Evolutionary conservation across 2,797 vertebrate genomes (phyloP), one percentile per base, ranked within the genome.

Genomic region (Poeciliopsis gracilis): DNA sequence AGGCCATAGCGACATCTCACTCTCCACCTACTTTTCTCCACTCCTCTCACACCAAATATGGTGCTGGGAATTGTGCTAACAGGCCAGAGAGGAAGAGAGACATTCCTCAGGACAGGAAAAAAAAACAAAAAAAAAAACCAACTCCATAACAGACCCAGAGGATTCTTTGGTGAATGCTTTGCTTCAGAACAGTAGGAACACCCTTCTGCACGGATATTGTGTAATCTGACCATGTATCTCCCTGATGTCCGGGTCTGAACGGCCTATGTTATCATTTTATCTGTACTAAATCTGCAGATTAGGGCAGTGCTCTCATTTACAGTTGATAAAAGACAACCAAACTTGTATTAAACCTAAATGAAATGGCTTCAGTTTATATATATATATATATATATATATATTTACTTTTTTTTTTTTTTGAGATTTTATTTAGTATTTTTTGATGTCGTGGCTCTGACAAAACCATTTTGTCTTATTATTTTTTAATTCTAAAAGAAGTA

Each of bases 31-130:
- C 92, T 94, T 89, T 91, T 81, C 90, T 92, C 86, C 91, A 93
- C 93, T 94, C 92, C 91, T 93, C 92, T 86, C 92, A 90, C 94
- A 95, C 96, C 96, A 95, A 96, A 96, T 97, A 97, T 96, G 96
- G 96, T 94, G 92, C 85, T 93, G 91, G 93, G 92, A 94, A 89
- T 91, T 92, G 90, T 77, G 73, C 85, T 92, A 82, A 73, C 89
- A 90, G 61, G 88, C 95, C 88, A 90, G 80, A 90, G 89, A 90
- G 95, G 94, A 96, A 95, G 94, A 90, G 91, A 75, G 86, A 75
- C 95, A 96, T 96, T 96, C 96, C 95, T 94, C 86, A 83, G 88
- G 95, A 92, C 90, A 93, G 93, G 57, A 23, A 13, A 8, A 11
- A 92, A n/a, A n/a, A n/a, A 93, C 92, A 46, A 23, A 13, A 8